A percentile compares a stretch with the other conserved stretches of the same genome.
These are phyloP conservation scores for Melieria omissa DNA, from an alignment of 2,888 invertebrate species.

Conservation along the genomic window DNA sequence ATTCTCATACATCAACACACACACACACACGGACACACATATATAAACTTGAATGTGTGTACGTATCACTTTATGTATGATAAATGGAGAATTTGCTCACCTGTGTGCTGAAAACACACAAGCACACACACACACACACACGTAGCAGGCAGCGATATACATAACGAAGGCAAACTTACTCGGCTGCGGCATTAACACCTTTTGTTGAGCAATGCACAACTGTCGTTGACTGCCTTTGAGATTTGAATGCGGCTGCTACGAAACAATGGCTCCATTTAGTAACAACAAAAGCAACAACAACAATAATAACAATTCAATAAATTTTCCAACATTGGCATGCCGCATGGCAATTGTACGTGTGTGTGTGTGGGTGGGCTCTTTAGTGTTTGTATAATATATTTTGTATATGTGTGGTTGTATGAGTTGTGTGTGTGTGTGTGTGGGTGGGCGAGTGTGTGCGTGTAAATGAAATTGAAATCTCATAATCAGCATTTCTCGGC, in stretches of 20 bases:
- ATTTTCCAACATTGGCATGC: conserved; percentile 23
- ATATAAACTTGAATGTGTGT: no score
- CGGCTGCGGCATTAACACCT: no score
- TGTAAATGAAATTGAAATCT: conserved; percentile 27
- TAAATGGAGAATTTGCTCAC: no score
- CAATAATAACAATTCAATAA: conserved; percentile 26
- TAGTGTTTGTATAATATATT: no score
- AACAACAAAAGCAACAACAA: no score
- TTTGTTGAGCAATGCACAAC: no score
- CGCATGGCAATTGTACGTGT: not conserved
- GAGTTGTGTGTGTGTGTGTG: not conserved
- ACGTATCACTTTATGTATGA: no score
- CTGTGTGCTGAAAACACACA: not conserved
- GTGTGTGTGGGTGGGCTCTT: no score
- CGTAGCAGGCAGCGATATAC: not conserved
- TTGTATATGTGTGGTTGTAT: no score
- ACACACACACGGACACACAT: not conserved
- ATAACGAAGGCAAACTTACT: no score
- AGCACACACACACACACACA: not conserved
- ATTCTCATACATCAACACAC: not conserved
- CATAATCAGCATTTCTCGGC: conserved; percentile 36
- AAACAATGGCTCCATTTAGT: no score
- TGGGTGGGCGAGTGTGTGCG: conserved; percentile 9
- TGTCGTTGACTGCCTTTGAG: no score
- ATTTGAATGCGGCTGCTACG: not conserved